Base-by-base conservation (phyloP, 2,113 vertebrate species). In the Macroglossus sobrinus region DNA sequence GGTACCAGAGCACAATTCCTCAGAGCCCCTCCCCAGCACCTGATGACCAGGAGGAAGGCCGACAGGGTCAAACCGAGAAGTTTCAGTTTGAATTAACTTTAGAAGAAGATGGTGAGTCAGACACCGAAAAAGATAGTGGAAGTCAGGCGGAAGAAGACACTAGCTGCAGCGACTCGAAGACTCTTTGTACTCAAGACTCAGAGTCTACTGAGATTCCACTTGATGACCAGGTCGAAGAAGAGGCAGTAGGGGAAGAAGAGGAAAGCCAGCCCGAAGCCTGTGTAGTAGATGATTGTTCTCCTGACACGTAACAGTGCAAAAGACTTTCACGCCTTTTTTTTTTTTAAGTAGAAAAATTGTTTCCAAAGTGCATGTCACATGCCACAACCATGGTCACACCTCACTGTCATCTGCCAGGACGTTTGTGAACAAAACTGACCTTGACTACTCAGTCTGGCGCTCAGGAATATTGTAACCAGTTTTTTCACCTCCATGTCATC, bases 1-100 rank as follows among this genome's bases (percentile, higher is more conserved):
- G 99, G 99, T 99, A 99, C 98, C 99, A 99, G 99, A 99, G 99
- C 99, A 99, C 99, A 99, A 99, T 99, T 97, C 99, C 99, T 93
- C 99, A 99, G 97, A 99, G 99, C 98, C 99, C 99, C 14, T 99
- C 99, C 81, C 99, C 99, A 33, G 98, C 99, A 0, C 98, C 99
- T 57, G 99, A 99, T 68, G 99, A 99, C 84, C 98, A 98, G n/a
- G 99, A 99, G 87, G 99, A 99, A 30, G 98, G 99, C 93, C 99
- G 99, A 55, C 99, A 99, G 92, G 99, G 99, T 21, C 99, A 99
- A 93, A 99, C 99, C 24, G 99, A 99, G 97, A 99, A 99, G 98
- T 99, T 99, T 98, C 99, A 99, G 98, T 99, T 99, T 97, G 99
- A 99, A 97, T 99, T 99, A 90, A 99, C 99, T 19, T 98, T 99